Conservation (phyloP, 2,797 vertebrate species). For the Antennarius maculatus region DNA sequence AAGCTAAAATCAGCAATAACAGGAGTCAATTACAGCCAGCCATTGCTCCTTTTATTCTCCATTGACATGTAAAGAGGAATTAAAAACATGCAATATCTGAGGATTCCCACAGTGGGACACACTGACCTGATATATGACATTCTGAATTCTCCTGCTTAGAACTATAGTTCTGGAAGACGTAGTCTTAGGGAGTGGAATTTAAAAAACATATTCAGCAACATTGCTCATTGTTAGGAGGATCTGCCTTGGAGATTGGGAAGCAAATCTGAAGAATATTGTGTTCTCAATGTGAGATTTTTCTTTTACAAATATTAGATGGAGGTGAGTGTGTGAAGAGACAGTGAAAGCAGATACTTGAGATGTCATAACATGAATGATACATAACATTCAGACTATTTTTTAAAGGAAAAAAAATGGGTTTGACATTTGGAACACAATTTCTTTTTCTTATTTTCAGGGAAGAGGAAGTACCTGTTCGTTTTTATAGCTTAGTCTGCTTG, state of each 20-base stretch:
- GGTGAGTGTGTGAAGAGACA: constrained; percentile 32
- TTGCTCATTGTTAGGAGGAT: constrained; percentile 38
- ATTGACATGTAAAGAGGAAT: constrained; percentile 67
- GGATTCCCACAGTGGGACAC: constrained; percentile 48
- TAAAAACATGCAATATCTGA: constrained; percentile 70
- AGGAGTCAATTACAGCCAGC: constrained; percentile 67
- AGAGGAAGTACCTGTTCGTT: constrained; percentile 26
- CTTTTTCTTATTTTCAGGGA: constrained; percentile 31
- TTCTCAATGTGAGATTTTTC: constrained; percentile 22
- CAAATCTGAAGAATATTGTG: constrained; percentile 31
- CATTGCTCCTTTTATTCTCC: constrained; percentile 59
- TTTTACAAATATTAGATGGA: constrained; percentile 26
- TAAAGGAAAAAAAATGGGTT: constrained; percentile 27
- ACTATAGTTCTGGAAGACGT: constrained; percentile 55
- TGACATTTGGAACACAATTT: constrained; percentile 55
- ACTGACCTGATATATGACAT: constrained; percentile 66
- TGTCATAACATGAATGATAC: constrained; percentile 48
- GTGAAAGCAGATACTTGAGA: constrained; percentile 51
- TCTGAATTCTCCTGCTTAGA: constrained; percentile 47
- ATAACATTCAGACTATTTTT: constrained; percentile 29
- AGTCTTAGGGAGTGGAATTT: constrained; percentile 11
- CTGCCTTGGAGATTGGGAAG: constrained; percentile 30
- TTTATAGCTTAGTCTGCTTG: constrained; percentile 32
- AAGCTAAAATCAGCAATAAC: constrained; percentile 64
- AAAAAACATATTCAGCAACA: constrained; percentile 51